Conservation (phyloP, 2,113 vertebrate species). For the Notiomystis cincta region DNA sequence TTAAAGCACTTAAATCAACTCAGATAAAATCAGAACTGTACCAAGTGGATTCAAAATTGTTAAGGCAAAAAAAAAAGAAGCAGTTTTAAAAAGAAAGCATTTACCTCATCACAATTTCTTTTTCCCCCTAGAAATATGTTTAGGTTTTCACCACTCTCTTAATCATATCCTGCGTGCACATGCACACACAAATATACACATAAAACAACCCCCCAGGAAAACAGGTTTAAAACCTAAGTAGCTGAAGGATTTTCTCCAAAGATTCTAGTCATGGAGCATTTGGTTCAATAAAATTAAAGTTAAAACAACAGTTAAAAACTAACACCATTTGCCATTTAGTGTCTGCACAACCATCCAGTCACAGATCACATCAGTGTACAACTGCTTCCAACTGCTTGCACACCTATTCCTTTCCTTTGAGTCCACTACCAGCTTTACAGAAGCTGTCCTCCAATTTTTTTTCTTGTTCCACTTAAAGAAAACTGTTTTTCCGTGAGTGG, state of each 20-base stretch:
- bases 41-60: background rate
- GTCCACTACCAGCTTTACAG: background rate
- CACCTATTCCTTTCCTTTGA: background rate
- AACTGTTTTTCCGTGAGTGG: background rate
- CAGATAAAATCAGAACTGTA: background rate
- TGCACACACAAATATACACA: accelerated
- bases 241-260: background rate
- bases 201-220: background rate
- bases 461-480: background rate
- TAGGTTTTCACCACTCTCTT: background rate
- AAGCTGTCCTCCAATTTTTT: background rate
- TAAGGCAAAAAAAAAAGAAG: background rate
- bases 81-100: background rate
- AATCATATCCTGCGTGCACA: background rate
- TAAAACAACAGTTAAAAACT: background rate
- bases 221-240: background rate
- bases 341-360: background rate
- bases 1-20: background rate
- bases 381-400: background rate
- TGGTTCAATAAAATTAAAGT: background rate
- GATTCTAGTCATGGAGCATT: background rate
- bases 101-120: background rate
- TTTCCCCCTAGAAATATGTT: background rate
- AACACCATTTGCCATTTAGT: background rate
- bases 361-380: background rate